phyloP scores from a whole-genome alignment of 2,888 invertebrate genomes.

The Trissolcus japonicus region DNA sequence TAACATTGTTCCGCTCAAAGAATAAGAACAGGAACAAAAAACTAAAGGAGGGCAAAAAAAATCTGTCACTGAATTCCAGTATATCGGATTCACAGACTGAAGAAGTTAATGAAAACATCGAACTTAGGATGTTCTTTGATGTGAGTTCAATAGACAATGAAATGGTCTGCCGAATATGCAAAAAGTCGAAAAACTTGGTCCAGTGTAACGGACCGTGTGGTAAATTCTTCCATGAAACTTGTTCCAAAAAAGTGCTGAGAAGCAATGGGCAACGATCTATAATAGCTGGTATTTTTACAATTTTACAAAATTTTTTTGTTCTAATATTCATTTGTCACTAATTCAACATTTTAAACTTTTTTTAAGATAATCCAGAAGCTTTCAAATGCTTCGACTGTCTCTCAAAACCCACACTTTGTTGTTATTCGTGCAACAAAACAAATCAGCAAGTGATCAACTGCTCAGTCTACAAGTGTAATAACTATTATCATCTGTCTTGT shows the following conservation, averaged over 20 bases:
- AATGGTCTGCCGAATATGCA: constrained; percentile 33
- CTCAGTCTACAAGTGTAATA: constrained; percentile 27
- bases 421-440: constrained; percentile 22
- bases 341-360: not conserved
- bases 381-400: constrained; percentile 40
- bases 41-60: not conserved
- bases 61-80: not conserved
- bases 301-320: not conserved
- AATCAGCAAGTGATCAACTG: constrained; percentile 13
- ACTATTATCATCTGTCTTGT: constrained; percentile 29
- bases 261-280: constrained; percentile 19
- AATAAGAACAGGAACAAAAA: not conserved
- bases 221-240: constrained; percentile 23
- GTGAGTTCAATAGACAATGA: constrained; percentile 22
- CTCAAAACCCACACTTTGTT: constrained; percentile 1
- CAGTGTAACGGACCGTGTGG: constrained; percentile 30
- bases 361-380: constrained; percentile 14
- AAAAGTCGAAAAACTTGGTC: constrained; percentile 19
- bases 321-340: not conserved
- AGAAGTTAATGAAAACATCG: constrained; percentile 12
- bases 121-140: constrained; percentile 34
- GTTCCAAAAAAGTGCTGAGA: constrained; percentile 16
- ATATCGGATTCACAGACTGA: not conserved
- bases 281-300: constrained; percentile 12
- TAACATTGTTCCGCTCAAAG: not conserved